Percentiles rank a stretch among this genome's conserved stretches.
These are phyloP conservation scores for Fragum whitleyi DNA, from an alignment of 2,888 invertebrate genomes.

Conservation along the genomic window DNA sequence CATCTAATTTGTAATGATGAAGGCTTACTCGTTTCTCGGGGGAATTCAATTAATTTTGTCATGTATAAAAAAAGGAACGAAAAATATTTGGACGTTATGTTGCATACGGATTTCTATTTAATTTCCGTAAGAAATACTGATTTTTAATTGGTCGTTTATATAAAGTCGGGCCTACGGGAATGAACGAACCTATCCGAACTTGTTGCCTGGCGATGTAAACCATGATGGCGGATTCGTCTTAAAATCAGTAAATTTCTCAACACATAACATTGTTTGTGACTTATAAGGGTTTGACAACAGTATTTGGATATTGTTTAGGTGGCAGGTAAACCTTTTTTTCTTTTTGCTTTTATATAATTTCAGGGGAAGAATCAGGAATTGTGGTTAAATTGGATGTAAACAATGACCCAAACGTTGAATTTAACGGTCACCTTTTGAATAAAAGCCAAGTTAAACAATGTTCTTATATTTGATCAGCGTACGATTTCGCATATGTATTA, in stretches of 20 bases:
- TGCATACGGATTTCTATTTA: no score
- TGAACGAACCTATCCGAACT: conserved; percentile 35
- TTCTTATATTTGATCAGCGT: no score
- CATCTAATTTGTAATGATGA: no score
- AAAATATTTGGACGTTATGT: no score
- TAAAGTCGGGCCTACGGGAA: not conserved
- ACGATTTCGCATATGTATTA: no score
- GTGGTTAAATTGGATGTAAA: no score
- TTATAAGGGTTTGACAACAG: not conserved
- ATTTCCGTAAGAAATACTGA: not conserved
- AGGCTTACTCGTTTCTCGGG: no score
- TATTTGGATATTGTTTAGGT: not conserved
- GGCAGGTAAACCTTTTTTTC: not conserved
- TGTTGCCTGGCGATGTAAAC: conserved; percentile 72
- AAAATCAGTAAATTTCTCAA: conserved; percentile 13
- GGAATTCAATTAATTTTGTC: no score
- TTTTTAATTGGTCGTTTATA: not conserved
- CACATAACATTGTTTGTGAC: not conserved
- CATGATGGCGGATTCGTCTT: conserved; percentile 68
- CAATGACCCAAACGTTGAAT: no score
- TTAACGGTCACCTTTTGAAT: no score
- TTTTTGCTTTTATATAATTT: not conserved
- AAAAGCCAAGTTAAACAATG: no score
- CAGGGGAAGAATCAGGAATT: not conserved
- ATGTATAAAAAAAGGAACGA: no score